Base-by-base conservation (phyloP, 2,113 vertebrate genomes). In the Ondatra zibethicus region DNA sequence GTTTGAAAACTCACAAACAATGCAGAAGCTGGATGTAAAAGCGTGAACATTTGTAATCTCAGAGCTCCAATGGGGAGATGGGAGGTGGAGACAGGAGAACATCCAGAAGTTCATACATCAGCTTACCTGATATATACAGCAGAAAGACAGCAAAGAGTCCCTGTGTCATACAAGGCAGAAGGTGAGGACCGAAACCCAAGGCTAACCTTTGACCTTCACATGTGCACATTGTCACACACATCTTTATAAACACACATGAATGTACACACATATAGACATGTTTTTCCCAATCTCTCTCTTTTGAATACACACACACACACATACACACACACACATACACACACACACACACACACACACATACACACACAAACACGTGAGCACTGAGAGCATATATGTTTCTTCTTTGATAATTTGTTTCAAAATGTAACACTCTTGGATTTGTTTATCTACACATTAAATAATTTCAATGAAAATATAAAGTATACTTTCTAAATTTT, bases 381-480 rank as follows among this genome's bases (percentile, higher is more conserved):
- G 8, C 27, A 78, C 1, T 93, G 55, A 84, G n/a, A 91, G 97
- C 95, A 94, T 78, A 11, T 25, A 33, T 58, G 1, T 50, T 3
- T 11, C 42, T 78, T 93, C 75, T 89, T 42, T 63, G 42, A 42
- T 72, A 36, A 52, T n/a, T 58, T 65, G 21, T 61, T 12, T 61
- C 31, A 27, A 52, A 73, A 94, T 75, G 39, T 77, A 89, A 73
- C 19, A 89, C 17, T 70, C 52, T 76, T 94, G 31, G 11, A 31
- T 92, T 95, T 96, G 12, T 58, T 97, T 96, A 92, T 12, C n/a
- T 50, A 86, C 90, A 45, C 36, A 92, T 14, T 82, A 88, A 88
- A 88, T 92, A 84, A 85, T 85, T 88, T 45, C 47, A 95, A 77
- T 27, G 31, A 88, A 96, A 94, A 68, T 88, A 55, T 5, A 25